Evolutionary conservation across 2,888 invertebrate species (phyloP).

Genomic region (Stenchaetothrips biformis): DNA sequence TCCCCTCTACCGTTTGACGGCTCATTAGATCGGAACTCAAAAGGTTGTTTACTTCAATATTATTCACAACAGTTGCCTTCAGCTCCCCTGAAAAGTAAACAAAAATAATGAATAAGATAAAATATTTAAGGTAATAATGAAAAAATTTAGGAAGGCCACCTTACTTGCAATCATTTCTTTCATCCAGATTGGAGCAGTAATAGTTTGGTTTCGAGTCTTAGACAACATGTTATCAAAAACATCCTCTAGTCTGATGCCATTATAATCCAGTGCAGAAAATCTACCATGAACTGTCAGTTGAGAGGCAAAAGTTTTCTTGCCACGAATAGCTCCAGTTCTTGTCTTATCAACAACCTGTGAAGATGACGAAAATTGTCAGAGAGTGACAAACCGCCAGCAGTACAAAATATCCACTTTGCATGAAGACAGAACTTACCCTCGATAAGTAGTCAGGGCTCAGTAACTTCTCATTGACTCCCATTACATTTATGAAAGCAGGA

Average conservation of each 20-base stretch:
- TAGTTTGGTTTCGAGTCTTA: not conserved
- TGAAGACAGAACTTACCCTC: not conserved
- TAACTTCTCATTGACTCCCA: not conserved
- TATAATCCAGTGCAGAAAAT: not conserved
- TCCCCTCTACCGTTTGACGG: not conserved
- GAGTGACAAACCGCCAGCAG: too few relatives aligned
- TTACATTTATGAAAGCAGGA: not conserved
- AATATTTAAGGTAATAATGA: not conserved
- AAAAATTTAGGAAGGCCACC: not conserved
- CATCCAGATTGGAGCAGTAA: not conserved
- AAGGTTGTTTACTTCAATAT: not conserved
- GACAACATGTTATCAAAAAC: not conserved
- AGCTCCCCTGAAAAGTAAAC: not conserved
- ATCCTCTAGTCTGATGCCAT: not conserved
- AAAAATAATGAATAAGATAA: not conserved
- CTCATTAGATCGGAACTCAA: not conserved
- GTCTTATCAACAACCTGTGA: not conserved
- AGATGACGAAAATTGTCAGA: not conserved
- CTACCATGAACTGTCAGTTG: not conserved
- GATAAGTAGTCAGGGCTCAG: not conserved
- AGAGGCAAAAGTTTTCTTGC: conserved; percentile 6
- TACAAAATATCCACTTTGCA: not conserved
- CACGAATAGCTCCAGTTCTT: not conserved
- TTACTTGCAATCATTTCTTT: not conserved
- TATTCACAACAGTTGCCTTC: not conserved